Base-by-base conservation (phyloP, 1,140 invertebrate species). In the Polypedilum vanderplanki region DNA sequence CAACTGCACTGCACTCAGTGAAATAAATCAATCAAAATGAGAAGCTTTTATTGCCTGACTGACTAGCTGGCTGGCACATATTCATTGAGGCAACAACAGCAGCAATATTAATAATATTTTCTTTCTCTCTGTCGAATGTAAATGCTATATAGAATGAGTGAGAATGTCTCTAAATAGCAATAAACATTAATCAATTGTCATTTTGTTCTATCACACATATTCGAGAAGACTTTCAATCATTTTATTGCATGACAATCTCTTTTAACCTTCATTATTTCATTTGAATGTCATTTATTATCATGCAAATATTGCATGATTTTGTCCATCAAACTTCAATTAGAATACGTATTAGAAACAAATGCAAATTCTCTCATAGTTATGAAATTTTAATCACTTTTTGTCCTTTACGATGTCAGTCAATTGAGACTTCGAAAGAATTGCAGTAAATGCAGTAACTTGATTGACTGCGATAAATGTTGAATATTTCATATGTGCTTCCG, bases 21-120 rank as follows among this genome's bases (percentile, higher is more conserved):
- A 70, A 70, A 70, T 70, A 70, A 70, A 70, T 70, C 65, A 70
- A 70, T 70, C 65, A 70, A 70, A 22, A 57, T n/a, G 46, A 57
- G 46, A 57, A n/a, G 46, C 46, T 57, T 57, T 57, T 57, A 57
- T 57, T 57, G 8, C 46, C 46, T 57, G 24, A 33, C 24, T n/a
- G n/a, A n/a, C n/a, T n/a, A n/a, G n/a, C n/a, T n/a, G n/a, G n/a
- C n/a, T n/a, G 46, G n/a, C 46, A 57, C n/a, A 57, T n/a, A 57
- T 57, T n/a, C 46, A 57, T 4, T 57, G n/a, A 57, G n/a, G 12
- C 46, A 57, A 15, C n/a, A 57, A 4, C 46, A 57, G n/a, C n/a
- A 57, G 4, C 12, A 57, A 57, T 57, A 57, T 4, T 57, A 57
- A n/a, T n/a, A n/a, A n/a, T n/a, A n/a, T n/a, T n/a, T n/a, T n/a